Conservation (phyloP, 2,113 vertebrate species). For the Albula goreensis region DNA sequence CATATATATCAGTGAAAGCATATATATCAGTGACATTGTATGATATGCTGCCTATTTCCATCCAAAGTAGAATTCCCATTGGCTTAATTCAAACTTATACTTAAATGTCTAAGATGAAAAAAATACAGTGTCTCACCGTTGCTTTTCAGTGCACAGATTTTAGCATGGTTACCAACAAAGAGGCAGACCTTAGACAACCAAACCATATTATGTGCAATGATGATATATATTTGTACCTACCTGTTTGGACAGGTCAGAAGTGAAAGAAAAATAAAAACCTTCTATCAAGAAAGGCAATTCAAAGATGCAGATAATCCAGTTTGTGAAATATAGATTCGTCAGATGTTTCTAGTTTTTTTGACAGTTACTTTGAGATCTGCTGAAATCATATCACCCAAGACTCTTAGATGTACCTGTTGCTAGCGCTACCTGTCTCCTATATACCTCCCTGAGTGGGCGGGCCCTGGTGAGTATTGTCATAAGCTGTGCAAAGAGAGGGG, state of each 20-base stretch:
- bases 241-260: conserved; percentile 30
- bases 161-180: not conserved
- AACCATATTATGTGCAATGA: not conserved
- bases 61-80: not conserved
- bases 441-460: conserved; percentile 19
- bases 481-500: conserved; percentile 39
- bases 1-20: too few species aligned
- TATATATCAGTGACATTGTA: too few species aligned
- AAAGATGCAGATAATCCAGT: conserved; percentile 1
- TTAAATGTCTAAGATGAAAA: not conserved
- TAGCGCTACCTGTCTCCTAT: conserved; percentile 22
- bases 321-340: not conserved
- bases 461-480: conserved; percentile 46
- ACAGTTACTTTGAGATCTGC: not conserved
- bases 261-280: conserved; percentile 6
- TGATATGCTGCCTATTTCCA: not conserved
- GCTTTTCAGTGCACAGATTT: not conserved
- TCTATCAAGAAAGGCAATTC: not conserved
- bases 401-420: conserved; percentile 34
- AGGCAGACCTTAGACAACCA: not conserved
- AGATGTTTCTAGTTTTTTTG: not conserved
- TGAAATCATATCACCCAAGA: not conserved
- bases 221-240: conserved; percentile 35
- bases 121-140: not conserved
- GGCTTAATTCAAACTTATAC: not conserved